Evolutionary conservation across 1,140 invertebrate species (phyloP).

Genomic region (Plectus sambesii): DNA sequence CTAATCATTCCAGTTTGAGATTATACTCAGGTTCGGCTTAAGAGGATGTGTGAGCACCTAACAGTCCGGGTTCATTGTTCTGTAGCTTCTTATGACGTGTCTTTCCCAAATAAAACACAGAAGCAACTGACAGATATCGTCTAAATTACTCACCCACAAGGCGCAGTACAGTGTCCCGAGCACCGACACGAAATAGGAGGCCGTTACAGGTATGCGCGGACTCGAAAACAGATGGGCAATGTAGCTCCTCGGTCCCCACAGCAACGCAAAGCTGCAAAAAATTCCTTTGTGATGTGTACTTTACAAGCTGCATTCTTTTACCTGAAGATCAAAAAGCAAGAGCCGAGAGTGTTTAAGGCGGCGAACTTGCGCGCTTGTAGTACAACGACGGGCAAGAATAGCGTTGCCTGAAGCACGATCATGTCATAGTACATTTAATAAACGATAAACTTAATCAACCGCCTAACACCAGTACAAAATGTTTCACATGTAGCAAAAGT

Average conservation of each 20-base stretch:
- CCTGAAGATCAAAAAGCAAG: slow-evolving; percentile 63
- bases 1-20: too few relatives aligned
- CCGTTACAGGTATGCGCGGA: slow-evolving; percentile 66
- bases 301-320: slow-evolving; percentile 29
- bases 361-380: slow-evolving; percentile 89
- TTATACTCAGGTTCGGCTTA: too few relatives aligned
- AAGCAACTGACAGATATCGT: too few relatives aligned
- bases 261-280: slow-evolving; percentile 72
- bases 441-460: too few relatives aligned
- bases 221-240: slow-evolving; percentile 73
- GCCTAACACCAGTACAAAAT: too few relatives aligned
- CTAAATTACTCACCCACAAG: slow-evolving; percentile 58
- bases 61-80: too few relatives aligned
- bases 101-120: too few relatives aligned
- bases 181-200: slow-evolving; percentile 67
- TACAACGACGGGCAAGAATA: slow-evolving; percentile 61
- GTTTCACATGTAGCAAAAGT: too few relatives aligned
- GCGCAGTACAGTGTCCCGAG: slow-evolving; percentile 80
- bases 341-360: slow-evolving; percentile 77
- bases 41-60: too few relatives aligned
- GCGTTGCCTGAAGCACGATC: slow-evolving; percentile 37
- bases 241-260: slow-evolving; percentile 77
- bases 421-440: too few relatives aligned
- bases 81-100: too few relatives aligned
- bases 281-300: slow-evolving; percentile 10